These are phyloP conservation scores for Reinhardtius hippoglossoides DNA, from an alignment of 2,113 vertebrate genomes.

Conservation along the genomic window DNA sequence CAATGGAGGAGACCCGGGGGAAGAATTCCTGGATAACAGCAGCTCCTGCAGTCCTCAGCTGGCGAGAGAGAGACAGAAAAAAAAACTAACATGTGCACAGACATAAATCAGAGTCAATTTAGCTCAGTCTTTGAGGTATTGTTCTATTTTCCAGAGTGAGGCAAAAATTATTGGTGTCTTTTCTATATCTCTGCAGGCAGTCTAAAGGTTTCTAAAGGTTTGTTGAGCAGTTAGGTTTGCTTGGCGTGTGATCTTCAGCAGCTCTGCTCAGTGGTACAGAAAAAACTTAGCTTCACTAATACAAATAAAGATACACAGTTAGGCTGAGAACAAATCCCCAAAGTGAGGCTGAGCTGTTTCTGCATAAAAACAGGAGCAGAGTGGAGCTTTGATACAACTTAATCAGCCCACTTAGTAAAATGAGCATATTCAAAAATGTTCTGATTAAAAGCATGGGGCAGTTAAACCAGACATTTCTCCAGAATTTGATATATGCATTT, in stretches of 20 bases:
- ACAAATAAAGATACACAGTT: not conserved
- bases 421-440: not conserved
- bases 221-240: conserved; percentile 14
- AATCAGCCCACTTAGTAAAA: not conserved
- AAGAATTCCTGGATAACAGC: conserved; percentile 88
- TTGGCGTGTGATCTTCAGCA: conserved; percentile 31
- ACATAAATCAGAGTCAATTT: conserved; percentile 52
- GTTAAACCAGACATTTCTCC: not conserved
- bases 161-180: conserved; percentile 43
- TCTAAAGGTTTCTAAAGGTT: not conserved
- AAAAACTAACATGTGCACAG: conserved; percentile 38
- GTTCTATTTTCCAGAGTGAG: conserved; percentile 47
- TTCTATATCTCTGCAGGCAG: conserved; percentile 17
- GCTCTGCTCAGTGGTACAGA: not conserved
- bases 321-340: not conserved
- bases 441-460: not conserved
- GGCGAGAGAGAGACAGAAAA: conserved; percentile 15
- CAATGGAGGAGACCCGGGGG: conserved; percentile 84
- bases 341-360: not conserved
- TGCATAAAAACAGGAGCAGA: not conserved
- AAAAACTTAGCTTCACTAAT: not conserved
- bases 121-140: conserved; percentile 48
- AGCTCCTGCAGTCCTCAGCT: conserved; percentile 88
- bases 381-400: not conserved
- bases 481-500: not conserved